Evolutionary conservation across 2,113 vertebrate species (phyloP).

Genomic region (Phalacrocorax aristotelis): DNA sequence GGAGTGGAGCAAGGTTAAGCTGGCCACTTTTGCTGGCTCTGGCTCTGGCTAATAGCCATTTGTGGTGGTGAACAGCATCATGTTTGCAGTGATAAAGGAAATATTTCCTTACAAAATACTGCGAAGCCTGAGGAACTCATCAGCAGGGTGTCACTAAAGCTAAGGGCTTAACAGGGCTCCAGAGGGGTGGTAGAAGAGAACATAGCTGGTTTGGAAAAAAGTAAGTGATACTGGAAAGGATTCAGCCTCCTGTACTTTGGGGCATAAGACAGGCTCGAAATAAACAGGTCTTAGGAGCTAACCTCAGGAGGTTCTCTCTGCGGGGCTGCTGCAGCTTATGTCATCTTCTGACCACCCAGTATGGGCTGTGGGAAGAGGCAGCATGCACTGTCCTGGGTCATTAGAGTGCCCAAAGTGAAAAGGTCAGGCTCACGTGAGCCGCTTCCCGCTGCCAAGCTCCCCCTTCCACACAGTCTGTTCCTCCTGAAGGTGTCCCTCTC

Average conservation of each 20-base stretch:
- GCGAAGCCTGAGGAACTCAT: background rate
- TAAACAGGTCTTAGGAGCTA: background rate
- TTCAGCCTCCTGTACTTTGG: background rate
- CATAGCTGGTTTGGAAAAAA: background rate
- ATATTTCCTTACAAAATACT: background rate
- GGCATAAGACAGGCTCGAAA: background rate
- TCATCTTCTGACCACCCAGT: background rate
- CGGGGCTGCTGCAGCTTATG: background rate
- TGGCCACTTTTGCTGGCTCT: background rate
- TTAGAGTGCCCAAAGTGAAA: background rate
- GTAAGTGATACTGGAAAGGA: background rate
- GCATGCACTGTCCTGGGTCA: background rate
- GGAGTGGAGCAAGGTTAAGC: background rate
- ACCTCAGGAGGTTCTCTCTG: background rate
- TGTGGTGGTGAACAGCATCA: background rate
- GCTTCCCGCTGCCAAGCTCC: background rate
- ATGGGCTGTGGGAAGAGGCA: background rate
- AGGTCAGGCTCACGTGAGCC: background rate
- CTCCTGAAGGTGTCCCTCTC: background rate
- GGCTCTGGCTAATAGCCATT: background rate
- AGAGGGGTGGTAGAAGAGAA: background rate
- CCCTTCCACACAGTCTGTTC: background rate
- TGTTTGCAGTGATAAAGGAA: background rate
- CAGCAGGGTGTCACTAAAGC: background rate
- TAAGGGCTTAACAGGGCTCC: background rate